Percentiles rank a stretch among this genome's conserved stretches.
phyloP scores from a whole-genome alignment of 2,888 invertebrate species.

The Synanthedon vespiformis region DNA sequence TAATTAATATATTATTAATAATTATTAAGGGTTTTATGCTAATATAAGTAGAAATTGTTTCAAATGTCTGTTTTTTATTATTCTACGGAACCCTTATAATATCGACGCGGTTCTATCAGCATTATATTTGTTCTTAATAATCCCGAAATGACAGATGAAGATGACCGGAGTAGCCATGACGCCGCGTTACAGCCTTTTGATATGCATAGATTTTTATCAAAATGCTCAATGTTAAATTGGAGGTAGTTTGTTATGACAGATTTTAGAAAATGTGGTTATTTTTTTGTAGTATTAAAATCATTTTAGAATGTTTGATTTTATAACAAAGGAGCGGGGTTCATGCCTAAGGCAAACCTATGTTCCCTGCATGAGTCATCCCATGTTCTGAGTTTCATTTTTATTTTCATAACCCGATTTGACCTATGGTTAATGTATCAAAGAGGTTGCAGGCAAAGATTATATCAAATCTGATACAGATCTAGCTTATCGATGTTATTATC shows the following conservation, averaged over 20 bases:
- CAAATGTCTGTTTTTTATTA: too few species aligned
- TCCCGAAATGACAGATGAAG: slow-evolving; percentile 61
- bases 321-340: too few species aligned
- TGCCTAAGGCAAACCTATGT: too few species aligned
- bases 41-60: too few species aligned
- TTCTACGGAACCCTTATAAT: neutral
- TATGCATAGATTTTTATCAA: slow-evolving; percentile 19
- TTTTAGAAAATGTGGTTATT: slow-evolving; percentile 3
- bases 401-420: slow-evolving; percentile 43
- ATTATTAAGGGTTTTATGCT: too few species aligned
- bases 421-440: slow-evolving; percentile 25
- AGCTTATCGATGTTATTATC: slow-evolving; percentile 34
- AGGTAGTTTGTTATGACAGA: slow-evolving; percentile 14
- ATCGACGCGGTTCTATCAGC: neutral
- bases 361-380: too few species aligned
- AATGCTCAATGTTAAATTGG: slow-evolving; percentile 19
- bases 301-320: too few species aligned
- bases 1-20: too few species aligned
- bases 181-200: slow-evolving; percentile 31
- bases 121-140: slow-evolving; percentile 40
- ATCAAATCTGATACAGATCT: slow-evolving; percentile 44
- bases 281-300: too few species aligned
- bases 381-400: slow-evolving; percentile 18
- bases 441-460: slow-evolving; percentile 31
- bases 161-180: slow-evolving; percentile 29